Evolutionary conservation across 2,888 invertebrate genomes (phyloP), one percentile per base, ranked within the genome.

Genomic region (Papilio elwesi): DNA sequence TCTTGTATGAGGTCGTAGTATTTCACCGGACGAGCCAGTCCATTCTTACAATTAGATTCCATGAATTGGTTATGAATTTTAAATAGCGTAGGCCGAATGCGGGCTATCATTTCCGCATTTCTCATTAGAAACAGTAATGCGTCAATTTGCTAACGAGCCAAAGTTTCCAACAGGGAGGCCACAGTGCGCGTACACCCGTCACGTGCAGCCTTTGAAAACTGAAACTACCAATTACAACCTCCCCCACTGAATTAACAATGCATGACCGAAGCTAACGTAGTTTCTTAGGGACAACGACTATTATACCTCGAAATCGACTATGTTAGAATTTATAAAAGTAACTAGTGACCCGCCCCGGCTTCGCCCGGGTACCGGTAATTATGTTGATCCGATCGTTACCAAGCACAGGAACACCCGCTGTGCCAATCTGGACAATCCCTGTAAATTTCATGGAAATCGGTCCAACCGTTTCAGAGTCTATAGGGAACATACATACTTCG

Each of bases 201-300:
- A 13, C 36, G 36, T 51, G 65, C 15, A 36, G 59, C 65, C 69
- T 73, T 72, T 73, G 65, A 65, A 65, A 69, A 65, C 57, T 57
- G 73, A 69, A 65, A 70, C 70, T 70, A 43, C 67, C 79, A 75
- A 78, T 78, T 76, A 78, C 76, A 74, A 74, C 52, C 68, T 75
- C 55, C 65, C 26, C 64, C 69, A 53, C 68, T 51, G 66, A 67
- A 76, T 79, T 75, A 76, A 76, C 75, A 74, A 76, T 75, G 75
- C 77, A 74, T 77, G 75, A 59, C 64, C 52, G 15, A 68, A 66
- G 51, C 16, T 62, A 73, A 66, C 62, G 36, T 66, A 66, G 59
- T 69, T 72, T 68, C 48, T 69, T 49, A 59, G 57, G 15, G 36
- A 66, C 73, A 59, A 52, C 52, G 73, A 66, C 47, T n/a, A 59